These are phyloP conservation scores for Myotis daubentonii DNA, from an alignment of 2,797 vertebrate genomes.

Conservation along the genomic window DNA sequence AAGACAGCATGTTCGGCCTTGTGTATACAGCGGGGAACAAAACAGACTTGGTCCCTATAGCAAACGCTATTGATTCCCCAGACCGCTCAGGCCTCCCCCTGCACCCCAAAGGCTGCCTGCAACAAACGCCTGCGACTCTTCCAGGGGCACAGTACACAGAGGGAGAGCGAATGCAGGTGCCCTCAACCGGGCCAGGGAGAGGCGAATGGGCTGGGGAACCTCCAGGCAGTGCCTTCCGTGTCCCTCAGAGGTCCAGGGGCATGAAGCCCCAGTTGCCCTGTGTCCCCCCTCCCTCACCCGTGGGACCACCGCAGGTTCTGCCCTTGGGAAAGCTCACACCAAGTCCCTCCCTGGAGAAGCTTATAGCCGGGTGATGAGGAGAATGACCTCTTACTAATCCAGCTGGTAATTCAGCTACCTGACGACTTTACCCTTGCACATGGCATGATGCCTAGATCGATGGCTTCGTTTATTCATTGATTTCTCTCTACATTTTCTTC, in stretches of 20 bases:
- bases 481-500: neutral
- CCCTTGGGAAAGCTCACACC: neutral
- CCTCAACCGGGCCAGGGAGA: neutral
- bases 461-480: neutral
- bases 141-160: neutral
- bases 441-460: neutral
- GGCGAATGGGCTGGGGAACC: neutral
- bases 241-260: neutral
- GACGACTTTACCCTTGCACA: neutral
- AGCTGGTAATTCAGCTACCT: neutral
- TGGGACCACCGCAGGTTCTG: neutral
- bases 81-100: neutral
- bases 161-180: neutral
- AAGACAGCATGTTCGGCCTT: neutral
- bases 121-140: neutral
- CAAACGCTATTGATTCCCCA: neutral
- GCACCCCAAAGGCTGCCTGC: neutral
- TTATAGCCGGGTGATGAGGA: neutral
- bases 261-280: neutral
- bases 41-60: neutral
- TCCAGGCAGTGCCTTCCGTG: rapidly evolving
- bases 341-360: neutral
- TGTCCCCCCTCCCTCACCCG: neutral
- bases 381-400: neutral
- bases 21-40: neutral